phyloP scores from a whole-genome alignment of 2,113 vertebrate genomes.

The Channa maculata region DNA sequence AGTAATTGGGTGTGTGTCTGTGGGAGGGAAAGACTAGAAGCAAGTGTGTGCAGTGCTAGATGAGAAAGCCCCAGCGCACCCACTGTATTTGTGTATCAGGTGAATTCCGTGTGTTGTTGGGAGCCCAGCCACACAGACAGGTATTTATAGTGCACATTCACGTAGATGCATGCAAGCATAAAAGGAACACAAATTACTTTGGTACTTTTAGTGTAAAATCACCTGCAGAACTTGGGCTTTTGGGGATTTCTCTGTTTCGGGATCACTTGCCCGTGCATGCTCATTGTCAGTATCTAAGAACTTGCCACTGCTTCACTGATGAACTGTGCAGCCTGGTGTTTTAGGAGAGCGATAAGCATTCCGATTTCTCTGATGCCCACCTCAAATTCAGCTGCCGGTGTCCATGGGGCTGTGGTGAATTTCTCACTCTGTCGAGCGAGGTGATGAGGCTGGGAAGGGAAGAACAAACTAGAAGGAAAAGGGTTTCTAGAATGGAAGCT shows the following conservation, averaged over 20 bases:
- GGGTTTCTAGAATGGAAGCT: slow-evolving; percentile 44
- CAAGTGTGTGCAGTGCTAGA: slow-evolving; percentile 11
- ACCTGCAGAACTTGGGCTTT: neutral
- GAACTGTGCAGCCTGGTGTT: slow-evolving; percentile 36
- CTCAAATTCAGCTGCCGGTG: slow-evolving; percentile 36
- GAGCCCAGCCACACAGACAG: slow-evolving; percentile 16
- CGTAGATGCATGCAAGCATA: slow-evolving; percentile 33
- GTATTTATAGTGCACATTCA: slow-evolving; percentile 29
- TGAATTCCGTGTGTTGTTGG: neutral
- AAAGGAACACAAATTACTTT: neutral
- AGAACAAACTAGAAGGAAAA: neutral
- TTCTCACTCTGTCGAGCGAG: slow-evolving; percentile 42
- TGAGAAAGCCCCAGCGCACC: slow-evolving; percentile 14
- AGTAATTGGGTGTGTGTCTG: slow-evolving; percentile 30
- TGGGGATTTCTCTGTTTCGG: neutral
- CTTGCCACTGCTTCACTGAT: slow-evolving; percentile 40
- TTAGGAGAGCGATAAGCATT: slow-evolving; percentile 25
- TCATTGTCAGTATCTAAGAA: slow-evolving; percentile 14
- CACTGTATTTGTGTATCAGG: neutral
- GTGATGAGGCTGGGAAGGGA: slow-evolving; percentile 25
- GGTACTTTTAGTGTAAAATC: slow-evolving; percentile 7
- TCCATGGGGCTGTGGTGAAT: slow-evolving; percentile 41
- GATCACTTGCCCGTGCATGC: slow-evolving; percentile 58
- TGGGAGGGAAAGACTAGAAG: slow-evolving; percentile 26
- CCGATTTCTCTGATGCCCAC: slow-evolving; percentile 32